Conservation (phyloP, 2,113 vertebrate species). For the Sapayoa aenigma region DNA sequence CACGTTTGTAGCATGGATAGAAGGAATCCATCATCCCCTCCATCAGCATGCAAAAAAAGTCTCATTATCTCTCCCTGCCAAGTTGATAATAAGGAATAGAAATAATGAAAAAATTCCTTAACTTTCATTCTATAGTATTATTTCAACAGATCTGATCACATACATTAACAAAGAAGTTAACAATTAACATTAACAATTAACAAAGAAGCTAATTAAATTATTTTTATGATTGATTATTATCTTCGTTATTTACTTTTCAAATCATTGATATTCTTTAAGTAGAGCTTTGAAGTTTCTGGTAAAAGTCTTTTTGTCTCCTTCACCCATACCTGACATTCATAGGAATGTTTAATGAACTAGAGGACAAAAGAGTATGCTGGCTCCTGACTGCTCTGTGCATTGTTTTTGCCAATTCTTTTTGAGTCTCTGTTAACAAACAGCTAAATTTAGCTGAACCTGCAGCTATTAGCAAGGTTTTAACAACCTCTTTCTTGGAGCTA, state of each 20-base stretch:
- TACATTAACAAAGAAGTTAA: background rate
- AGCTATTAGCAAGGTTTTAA: background rate
- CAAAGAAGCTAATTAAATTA: background rate
- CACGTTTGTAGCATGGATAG: rapidly evolving
- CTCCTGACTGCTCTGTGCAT: background rate
- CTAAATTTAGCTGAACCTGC: background rate
- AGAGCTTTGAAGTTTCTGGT: background rate
- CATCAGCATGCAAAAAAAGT: background rate
- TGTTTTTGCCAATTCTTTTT: background rate
- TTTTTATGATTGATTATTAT: background rate
- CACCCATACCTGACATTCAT: background rate
- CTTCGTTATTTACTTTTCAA: background rate
- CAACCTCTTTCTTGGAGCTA: background rate
- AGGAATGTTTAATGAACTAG: background rate
- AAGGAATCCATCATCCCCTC: background rate
- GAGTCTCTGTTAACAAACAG: background rate
- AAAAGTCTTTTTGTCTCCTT: background rate
- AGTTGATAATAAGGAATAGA: background rate
- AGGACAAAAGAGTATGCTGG: background rate
- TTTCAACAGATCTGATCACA: background rate
- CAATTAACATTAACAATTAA: too few relatives aligned
- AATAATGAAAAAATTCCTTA: background rate
- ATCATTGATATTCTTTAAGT: background rate
- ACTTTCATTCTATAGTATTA: background rate
- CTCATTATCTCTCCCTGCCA: background rate